These are phyloP conservation scores for Sarcoramphus papa DNA, from an alignment of 2,797 vertebrate species.

Conservation along the genomic window DNA sequence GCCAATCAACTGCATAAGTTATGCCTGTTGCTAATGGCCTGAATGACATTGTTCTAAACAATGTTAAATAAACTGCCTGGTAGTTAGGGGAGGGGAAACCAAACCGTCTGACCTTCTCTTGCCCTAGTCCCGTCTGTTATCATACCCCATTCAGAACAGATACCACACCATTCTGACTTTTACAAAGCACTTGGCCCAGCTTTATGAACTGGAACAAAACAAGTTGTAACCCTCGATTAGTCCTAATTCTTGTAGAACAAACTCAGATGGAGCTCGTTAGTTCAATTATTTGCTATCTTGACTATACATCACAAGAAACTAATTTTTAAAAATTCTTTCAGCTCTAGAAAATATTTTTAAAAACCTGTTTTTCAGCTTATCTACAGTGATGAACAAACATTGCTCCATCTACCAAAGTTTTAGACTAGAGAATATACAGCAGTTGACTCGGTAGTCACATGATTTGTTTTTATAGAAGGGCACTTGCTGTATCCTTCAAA, in stretches of 20 bases:
- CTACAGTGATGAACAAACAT: background rate
- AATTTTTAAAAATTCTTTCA: background rate
- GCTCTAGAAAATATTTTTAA: background rate
- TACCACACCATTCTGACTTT: background rate
- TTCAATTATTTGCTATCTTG: background rate
- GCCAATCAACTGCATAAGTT: background rate
- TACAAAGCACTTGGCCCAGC: background rate
- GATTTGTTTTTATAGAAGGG: background rate
- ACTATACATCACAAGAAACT: background rate
- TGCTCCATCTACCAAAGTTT: background rate
- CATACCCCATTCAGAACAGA: background rate
- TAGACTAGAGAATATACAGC: background rate
- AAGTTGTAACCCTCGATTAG: background rate
- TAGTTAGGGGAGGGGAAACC: background rate
- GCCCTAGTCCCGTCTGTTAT: rapidly evolving
- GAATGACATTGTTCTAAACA: background rate
- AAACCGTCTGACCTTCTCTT: background rate
- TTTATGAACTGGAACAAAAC: background rate
- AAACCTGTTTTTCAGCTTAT: background rate
- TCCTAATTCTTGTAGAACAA: background rate
- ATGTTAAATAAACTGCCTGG: background rate
- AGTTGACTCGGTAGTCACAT: background rate
- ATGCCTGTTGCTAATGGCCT: background rate
- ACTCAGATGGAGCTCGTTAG: background rate
- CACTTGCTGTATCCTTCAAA: background rate